Base-by-base conservation (phyloP, 2,113 vertebrate genomes). In the Paracanthobrama guichenoti region DNA sequence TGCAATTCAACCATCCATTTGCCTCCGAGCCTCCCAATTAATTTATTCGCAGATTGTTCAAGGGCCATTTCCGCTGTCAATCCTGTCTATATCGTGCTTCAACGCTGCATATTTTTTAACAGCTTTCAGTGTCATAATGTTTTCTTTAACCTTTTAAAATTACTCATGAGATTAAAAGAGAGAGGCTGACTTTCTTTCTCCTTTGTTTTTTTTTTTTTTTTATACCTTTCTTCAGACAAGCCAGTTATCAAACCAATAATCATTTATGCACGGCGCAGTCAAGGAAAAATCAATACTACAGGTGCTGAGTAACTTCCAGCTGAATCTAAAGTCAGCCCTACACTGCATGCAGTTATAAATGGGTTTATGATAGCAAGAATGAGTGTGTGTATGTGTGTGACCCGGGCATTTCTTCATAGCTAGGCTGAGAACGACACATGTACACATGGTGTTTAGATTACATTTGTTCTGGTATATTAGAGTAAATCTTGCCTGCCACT, bases 11-110 rank as follows among this genome's bases (percentile, higher is more conserved):
- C 79, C 79, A 35, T 80, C 24, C 79, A 80, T 80, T 80, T 80
- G 79, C 60, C 79, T 80, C 24, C 42, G 22, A 79, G 77, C 77
- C 39, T 64, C 9, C 7, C 79, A 80, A 80, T 80, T 80, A 67
- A 67, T 80, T 67, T 80, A 80, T 80, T 80, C 44, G 11, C 60
- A 67, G 44, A 80, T 80, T 50, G 79, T 80, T 80, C 18, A 67
- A 80, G 62, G 60, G 60, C 79, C 44, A 80, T 80, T 80, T 80
- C 79, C 60, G 60, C 79, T 80, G 79, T 80, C 79, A 80, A 80
- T 20, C 79, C 60, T 80, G 79, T 80, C 79, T 67, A 44, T 50
- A 66, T 62, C 14, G 39, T 1, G 13, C 22, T 60, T 60, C 57
- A 78, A 44, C 22, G 35, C 77, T 4, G 57, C 59, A 79, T 62